phyloP scores from a whole-genome alignment of 2,888 invertebrate genomes.

The Acanthacorydalis orientalis region DNA sequence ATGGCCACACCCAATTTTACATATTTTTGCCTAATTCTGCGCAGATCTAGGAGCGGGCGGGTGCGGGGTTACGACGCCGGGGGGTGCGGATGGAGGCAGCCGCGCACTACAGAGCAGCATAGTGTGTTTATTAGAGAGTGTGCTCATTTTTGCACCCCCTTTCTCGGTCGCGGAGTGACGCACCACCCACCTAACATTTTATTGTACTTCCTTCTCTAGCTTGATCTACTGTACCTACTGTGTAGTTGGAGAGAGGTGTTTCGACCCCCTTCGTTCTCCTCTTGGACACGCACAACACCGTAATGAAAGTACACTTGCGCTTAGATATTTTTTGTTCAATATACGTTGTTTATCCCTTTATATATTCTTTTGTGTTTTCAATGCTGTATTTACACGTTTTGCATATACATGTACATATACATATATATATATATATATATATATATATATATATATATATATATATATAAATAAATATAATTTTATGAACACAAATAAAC shows the following conservation, averaged over 20 bases:
- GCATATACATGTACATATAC: background rate
- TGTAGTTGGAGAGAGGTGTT: background rate
- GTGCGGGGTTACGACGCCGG: background rate
- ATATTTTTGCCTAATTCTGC: conserved; percentile 8
- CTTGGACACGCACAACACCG: background rate
- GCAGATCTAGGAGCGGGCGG: conserved; percentile 4
- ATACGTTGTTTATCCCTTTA: background rate
- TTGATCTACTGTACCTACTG: conserved; percentile 1
- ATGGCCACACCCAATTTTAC: conserved; percentile 8
- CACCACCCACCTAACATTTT: conserved; percentile 1
- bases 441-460: conserved; percentile 4
- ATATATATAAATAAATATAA: conserved; percentile 3
- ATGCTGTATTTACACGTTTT: background rate
- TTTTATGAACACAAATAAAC: background rate
- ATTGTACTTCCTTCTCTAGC: conserved; percentile 6
- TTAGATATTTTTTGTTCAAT: background rate
- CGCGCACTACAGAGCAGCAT: conserved; percentile 1
- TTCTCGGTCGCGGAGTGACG: background rate
- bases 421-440: conserved; percentile 2
- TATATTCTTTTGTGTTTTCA: background rate
- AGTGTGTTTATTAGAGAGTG: conserved; percentile 7
- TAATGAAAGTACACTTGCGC: background rate
- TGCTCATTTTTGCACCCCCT: conserved; percentile 5
- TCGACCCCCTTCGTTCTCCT: no score
- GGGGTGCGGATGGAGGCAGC: background rate